Evolutionary conservation across 2,797 vertebrate genomes (phyloP), one percentile per base, ranked within the genome.

Genomic region (Bucorvus abyssinicus): DNA sequence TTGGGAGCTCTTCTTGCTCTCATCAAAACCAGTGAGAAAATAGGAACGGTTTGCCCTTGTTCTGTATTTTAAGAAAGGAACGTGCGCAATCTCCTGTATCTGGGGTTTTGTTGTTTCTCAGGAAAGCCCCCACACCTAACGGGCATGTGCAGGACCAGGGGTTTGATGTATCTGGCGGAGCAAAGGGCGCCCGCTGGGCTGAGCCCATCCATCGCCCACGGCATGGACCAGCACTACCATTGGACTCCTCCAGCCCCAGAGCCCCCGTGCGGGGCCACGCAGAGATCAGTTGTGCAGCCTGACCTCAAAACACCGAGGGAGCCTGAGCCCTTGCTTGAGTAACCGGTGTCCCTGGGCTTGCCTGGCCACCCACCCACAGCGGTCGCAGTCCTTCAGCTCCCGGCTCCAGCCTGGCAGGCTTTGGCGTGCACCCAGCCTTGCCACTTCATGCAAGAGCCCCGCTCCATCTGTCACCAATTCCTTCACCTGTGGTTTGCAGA

Each of bases 401-500:
- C 81, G n/a, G 61, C 69, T 63, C 26, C 81, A 67, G 84, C 79
- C 92, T 61, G 67, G 83, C 92, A 88, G 90, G 59, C 64, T 32
- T 83, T 96, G 97, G 96, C 89, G 0, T 3, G 1, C 61, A 10
- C 68, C 89, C 95, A 89, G 14, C 8, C 0, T 2, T 80, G 80
- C 94, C 74, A 29, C 88, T 92, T 81, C 20, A 2, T 57, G 96
- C 94, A 91, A 57, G 84, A 38, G 32, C 88, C 79, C 90, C 59
- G 55, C 71, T 94, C 94, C 94, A 67, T 69, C 96, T 96, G 93
- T 90, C 95, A 89, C 36, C 90, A 26, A 53, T 84, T 74, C 90
- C 83, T 70, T 42, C 45, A 79, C 93, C 30, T 74, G 77, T 79
- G 94, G 84, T 79, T 92, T 70, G 45, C 90, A 95, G 88, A 20